A percentile compares a stretch with the other conserved stretches of the same genome.
phyloP scores from a whole-genome alignment of 2,113 vertebrate species.

The Leucosticte australis region DNA sequence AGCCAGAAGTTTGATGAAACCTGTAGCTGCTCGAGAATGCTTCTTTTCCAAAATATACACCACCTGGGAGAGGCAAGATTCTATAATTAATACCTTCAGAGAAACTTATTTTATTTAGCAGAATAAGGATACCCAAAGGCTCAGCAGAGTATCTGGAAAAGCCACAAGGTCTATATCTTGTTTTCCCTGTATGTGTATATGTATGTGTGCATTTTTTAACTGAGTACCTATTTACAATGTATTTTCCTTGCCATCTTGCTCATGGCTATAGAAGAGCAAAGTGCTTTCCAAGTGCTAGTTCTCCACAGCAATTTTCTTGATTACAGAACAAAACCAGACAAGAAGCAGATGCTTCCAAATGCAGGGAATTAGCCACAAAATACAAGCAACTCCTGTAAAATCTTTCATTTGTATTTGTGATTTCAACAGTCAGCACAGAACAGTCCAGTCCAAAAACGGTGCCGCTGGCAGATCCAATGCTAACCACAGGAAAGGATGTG shows the following conservation, averaged over 20 bases:
- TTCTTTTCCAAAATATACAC: slow-evolving; percentile 93
- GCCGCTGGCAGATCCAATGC: slow-evolving; percentile 25
- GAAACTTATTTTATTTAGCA: not conserved
- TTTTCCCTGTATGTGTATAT: not conserved
- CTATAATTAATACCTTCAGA: not conserved
- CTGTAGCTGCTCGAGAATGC: slow-evolving; percentile 90
- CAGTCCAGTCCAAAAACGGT: slow-evolving; percentile 40
- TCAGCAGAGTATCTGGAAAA: not conserved
- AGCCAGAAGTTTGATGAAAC: slow-evolving; percentile 88
- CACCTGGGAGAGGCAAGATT: slow-evolving; percentile 77
- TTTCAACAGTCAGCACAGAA: slow-evolving; percentile 40
- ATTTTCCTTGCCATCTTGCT: slow-evolving; percentile 50
- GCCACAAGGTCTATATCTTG: not conserved
- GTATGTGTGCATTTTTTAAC: not conserved
- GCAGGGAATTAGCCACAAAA: slow-evolving; percentile 57
- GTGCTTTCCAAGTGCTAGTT: slow-evolving; percentile 47
- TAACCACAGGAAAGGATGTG: slow-evolving; percentile 68
- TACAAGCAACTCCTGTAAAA: slow-evolving; percentile 63
- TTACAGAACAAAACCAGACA: slow-evolving; percentile 68
- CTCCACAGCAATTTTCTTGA: slow-evolving; percentile 59
- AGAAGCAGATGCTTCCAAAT: slow-evolving; percentile 61
- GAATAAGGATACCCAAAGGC: not conserved
- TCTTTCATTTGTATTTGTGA: slow-evolving; percentile 60
- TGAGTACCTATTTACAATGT: not conserved
- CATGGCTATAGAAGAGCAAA: slow-evolving; percentile 18